Conservation (phyloP, 2,797 vertebrate genomes). For the Poliocrania exsul region DNA sequence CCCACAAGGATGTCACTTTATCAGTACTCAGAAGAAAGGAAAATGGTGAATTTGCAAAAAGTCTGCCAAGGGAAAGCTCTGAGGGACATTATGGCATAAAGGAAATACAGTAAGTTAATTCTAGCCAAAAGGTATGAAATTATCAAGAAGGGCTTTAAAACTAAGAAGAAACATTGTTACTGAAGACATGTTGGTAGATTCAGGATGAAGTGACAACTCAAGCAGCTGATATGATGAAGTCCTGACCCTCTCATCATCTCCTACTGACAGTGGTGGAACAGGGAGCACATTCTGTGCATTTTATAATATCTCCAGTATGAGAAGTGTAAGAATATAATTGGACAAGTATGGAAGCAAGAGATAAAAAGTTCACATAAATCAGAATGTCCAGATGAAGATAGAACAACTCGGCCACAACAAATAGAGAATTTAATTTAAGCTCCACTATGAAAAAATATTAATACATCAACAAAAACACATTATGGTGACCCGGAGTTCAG, state of each 20-base stretch:
- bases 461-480: not conserved
- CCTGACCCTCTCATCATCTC: not conserved
- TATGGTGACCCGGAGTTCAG: not conserved
- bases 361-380: not conserved
- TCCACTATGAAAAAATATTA: not conserved
- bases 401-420: not conserved
- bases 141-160: not conserved
- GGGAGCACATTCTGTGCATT: not conserved
- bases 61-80: not conserved
- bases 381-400: not conserved
- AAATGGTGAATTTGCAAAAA: not conserved
- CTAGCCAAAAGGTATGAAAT: not conserved
- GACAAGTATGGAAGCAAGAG: not conserved
- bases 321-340: not conserved
- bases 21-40: constrained; percentile 4
- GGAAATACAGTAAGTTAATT: not conserved
- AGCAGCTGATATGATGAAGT: not conserved
- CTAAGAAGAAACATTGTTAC: not conserved
- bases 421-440: not conserved
- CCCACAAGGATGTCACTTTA: not conserved
- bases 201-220: not conserved
- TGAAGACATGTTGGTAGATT: not conserved
- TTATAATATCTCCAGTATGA: not conserved
- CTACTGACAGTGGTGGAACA: not conserved
- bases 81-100: not conserved